Evolutionary conservation across 2,113 vertebrate genomes (phyloP), one percentile per base, ranked within the genome.

Genomic region (Varanus salvator): DNA sequence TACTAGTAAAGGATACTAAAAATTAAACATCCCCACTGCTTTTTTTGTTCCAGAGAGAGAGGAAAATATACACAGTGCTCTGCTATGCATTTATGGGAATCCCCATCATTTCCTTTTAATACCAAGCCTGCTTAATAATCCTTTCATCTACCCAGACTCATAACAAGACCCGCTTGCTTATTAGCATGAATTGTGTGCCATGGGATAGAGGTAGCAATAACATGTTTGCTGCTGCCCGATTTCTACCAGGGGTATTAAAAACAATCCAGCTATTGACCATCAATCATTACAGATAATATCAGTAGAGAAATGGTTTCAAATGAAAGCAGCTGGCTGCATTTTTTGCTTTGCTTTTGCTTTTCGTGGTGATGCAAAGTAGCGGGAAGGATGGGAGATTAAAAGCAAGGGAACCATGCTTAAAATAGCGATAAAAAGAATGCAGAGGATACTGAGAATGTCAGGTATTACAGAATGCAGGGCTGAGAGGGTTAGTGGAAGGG

Each of bases 251-350:
- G 76, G 31, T 91, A 2, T 25, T 25, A 80, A 88, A 77, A 90
- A 60, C 83, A 87, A 86, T 75, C 34, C 69, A 86, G 74, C 80
- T 69, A 38, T 91, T 93, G 92, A 71, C 86, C 86, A 92, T 94
- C 91, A 86, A 81, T 95, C 95, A 89, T 84, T 84, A 82, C 3
- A 81, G 93, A 91, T 94, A 91, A 71, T 90, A 92, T 93, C 92
- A 88, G 90, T 85, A 71, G 31, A 94, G 80, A 94, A 92, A 93
- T 94, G 74, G 90, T 88, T 95, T 93, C 75, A 92, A 87, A 91
- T 90, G 84, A 91, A 91, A 80, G 64, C 66, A 93, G 7, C 87
- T 15, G 80, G 91, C 52, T 90, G 88, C 31, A 84, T 64, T 64
- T 88, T 48, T 48, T 29, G 50, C 27, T 44, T 25, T 1, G 31